Evolutionary conservation across 2,113 vertebrate genomes (phyloP).

Genomic region (Galemys pyrenaicus): DNA sequence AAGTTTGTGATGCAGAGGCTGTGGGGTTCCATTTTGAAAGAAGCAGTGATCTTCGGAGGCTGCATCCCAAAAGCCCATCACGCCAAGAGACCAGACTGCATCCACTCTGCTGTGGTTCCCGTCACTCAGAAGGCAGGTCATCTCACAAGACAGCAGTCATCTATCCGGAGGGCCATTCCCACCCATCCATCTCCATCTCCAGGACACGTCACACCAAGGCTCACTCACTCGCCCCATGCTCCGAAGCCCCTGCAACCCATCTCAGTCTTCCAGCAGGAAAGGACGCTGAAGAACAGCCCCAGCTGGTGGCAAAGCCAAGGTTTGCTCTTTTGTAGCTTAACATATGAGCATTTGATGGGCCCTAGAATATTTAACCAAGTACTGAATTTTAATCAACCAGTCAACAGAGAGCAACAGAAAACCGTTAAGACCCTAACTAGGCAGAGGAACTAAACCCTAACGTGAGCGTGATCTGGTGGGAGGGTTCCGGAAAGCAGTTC

Average conservation of each 20-base stretch:
- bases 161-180: neutral
- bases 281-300: neutral
- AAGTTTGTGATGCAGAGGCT: neutral
- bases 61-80: neutral
- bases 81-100: neutral
- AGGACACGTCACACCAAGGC: neutral
- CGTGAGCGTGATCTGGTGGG: accelerated
- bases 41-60: neutral
- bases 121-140: neutral
- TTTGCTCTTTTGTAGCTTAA: neutral
- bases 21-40: neutral
- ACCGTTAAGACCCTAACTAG: neutral
- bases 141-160: neutral
- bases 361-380: neutral
- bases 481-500: neutral
- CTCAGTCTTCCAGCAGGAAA: neutral
- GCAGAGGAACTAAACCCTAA: neutral
- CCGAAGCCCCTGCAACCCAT: neutral
- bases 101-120: neutral
- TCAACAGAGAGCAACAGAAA: neutral
- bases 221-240: neutral
- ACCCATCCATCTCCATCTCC: neutral
- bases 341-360: neutral
- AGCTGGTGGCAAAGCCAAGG: neutral
- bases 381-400: neutral